These are phyloP conservation scores for Lycorma delicatula DNA, from an alignment of 1,140 invertebrate species.

Conservation along the genomic window DNA sequence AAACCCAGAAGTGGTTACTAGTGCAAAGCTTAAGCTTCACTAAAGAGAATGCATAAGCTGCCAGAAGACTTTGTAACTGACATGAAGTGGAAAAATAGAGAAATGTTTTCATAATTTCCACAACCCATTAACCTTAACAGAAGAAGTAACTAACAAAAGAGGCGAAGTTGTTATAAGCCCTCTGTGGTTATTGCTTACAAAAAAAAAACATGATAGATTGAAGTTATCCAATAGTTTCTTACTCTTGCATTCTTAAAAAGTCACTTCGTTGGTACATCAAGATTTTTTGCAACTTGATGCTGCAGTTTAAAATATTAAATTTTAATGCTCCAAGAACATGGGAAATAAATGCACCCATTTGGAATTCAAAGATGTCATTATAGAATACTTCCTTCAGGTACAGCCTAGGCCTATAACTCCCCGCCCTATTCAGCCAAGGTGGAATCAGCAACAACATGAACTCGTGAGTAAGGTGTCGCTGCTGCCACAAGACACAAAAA, in stretches of 20 bases:
- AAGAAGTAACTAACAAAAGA: conserved; percentile 21
- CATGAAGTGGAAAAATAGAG: conserved; percentile 29
- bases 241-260: conserved; percentile 14
- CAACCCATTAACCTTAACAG: conserved; percentile 25
- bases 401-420: no score
- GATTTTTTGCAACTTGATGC: no score
- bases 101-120: conserved; percentile 27
- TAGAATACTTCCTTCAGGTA: no score
- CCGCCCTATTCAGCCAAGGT: no score
- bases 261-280: conserved; percentile 17
- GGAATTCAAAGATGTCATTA: conserved; percentile 12
- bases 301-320: conserved; percentile 11
- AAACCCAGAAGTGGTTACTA: conserved; percentile 23
- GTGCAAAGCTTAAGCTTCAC: conserved; percentile 19
- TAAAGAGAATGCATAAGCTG: conserved; percentile 23
- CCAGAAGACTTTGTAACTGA: conserved; percentile 21
- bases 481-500: no score
- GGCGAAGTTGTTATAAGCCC: conserved; percentile 12
- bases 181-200: conserved; percentile 17
- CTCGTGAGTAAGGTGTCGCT: no score
- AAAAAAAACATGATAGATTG: conserved; percentile 14
- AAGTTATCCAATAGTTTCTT: conserved; percentile 15
- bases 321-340: background rate
- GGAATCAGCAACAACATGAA: no score
- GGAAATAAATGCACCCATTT: conserved; percentile 13